Base-by-base conservation (phyloP, 1,140 invertebrate genomes). In the Formica exsecta region DNA sequence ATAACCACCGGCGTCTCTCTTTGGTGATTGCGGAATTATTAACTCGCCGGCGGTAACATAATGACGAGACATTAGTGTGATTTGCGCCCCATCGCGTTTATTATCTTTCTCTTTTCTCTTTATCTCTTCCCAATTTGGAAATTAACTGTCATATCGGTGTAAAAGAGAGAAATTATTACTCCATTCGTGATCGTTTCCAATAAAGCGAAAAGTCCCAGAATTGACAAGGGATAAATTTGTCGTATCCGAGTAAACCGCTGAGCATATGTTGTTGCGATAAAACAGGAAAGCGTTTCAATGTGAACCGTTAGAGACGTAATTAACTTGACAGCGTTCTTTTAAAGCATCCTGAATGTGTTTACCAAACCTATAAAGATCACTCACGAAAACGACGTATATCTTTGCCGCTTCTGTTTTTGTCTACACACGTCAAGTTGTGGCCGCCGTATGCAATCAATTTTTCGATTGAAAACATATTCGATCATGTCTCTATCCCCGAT, bases 1-100 rank as follows among this genome's bases (percentile, higher is more conserved):
- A 65, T 65, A 76, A 76, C 36, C 48, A 54, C 48, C 74, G 36
- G 74, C 75, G 48, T 71, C 59, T 76, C 66, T 76, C 59, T 83
- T 54, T 74, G 16, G 61, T 62, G 84, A 85, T 88, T 85, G 71
- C 54, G n/a, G 29, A 80, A 77, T 88, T 79, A 88, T 88, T 89
- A 89, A 89, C 86, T 77, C 61, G 54, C 51, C 48, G 32, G 25
- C 38, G 62, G 41, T 88, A 87, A 75, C 77, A 19, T 85, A 89
- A 88, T 80, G 81, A 80, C 81, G 86, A 88, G 86, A 51, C 81
- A 79, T 85, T 85, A 87, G 74, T 54, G 59, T 36, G 70, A 44
- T 75, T 75, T 87, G 70, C 86, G 57, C 70, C 62, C 44, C 44
- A 29, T 75, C 44, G 25, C 22, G 29, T 5, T 51, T 13, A 64